phyloP scores from a whole-genome alignment of 2,797 vertebrate genomes.

The Darevskia nairensis region DNA sequence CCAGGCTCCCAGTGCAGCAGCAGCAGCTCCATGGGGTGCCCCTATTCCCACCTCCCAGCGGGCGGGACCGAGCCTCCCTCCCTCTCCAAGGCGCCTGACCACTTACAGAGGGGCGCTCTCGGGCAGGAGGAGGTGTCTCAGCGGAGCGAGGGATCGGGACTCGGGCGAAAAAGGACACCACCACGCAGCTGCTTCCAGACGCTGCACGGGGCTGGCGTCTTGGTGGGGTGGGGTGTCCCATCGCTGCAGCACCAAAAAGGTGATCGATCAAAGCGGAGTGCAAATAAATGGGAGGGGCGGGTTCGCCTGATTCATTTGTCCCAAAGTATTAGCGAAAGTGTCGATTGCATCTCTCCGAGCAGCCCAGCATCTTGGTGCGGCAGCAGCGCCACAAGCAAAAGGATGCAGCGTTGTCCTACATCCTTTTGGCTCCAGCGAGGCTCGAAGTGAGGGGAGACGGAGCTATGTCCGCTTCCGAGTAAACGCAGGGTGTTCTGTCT shows the following conservation, averaged over 20 bases:
- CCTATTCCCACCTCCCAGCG: slow-evolving; percentile 54
- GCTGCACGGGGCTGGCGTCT: not conserved
- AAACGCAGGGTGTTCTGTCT: not conserved
- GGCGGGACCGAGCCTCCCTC: slow-evolving; percentile 38
- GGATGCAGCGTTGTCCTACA: not conserved
- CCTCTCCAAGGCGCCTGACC: slow-evolving; percentile 21
- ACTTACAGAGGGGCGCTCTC: not conserved
- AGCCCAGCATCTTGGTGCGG: not conserved
- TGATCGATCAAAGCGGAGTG: not conserved
- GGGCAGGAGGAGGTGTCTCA: not conserved
- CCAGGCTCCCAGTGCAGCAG: not conserved
- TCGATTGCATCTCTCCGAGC: not conserved
- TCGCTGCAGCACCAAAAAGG: not conserved
- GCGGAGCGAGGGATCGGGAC: not conserved
- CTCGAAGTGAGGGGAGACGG: too few relatives aligned
- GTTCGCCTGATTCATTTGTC: not conserved
- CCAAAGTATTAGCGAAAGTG: not conserved
- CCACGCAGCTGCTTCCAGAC: too few relatives aligned
- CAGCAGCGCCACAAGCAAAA: not conserved
- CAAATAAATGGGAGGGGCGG: not conserved
- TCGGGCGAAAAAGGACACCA: not conserved
- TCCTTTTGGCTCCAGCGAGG: not conserved
- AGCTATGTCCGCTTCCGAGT: too few relatives aligned
- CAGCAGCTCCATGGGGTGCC: slow-evolving; percentile 28
- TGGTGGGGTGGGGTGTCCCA: not conserved